phyloP scores from a whole-genome alignment of 2,888 invertebrate genomes.

The Drosophila putrida region DNA sequence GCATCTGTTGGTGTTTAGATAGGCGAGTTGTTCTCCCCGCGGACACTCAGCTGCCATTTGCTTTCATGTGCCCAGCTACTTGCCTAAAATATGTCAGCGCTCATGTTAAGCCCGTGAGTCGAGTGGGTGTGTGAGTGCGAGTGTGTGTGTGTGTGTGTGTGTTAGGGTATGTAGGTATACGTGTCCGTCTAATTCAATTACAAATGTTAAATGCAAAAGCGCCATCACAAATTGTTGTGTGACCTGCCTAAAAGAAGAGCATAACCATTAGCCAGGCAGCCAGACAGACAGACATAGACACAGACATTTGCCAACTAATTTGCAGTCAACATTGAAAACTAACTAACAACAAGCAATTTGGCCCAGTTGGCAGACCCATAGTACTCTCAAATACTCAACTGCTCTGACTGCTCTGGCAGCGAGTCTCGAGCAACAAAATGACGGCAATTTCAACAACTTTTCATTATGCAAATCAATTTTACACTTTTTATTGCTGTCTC shows the following conservation, averaged over 20 bases:
- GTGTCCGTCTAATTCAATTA: slow-evolving; percentile 70
- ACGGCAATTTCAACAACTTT: slow-evolving; percentile 68
- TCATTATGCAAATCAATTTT: slow-evolving; percentile 81
- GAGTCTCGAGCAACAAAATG: slow-evolving; percentile 23
- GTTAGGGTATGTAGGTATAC: slow-evolving; percentile 14
- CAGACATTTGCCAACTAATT: slow-evolving; percentile 59
- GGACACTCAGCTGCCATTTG: slow-evolving; percentile 42
- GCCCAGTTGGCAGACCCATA: slow-evolving; percentile 15
- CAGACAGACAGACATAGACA: slow-evolving; percentile 10
- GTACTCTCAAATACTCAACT: no score
- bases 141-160: slow-evolving; percentile 11
- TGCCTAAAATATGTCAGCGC: slow-evolving; percentile 59
- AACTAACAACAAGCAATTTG: slow-evolving; percentile 64
- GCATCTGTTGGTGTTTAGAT: slow-evolving; percentile 64
- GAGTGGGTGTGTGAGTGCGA: not conserved
- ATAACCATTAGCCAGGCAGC: slow-evolving; percentile 2
- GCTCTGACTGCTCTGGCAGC: not conserved
- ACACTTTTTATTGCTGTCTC: slow-evolving; percentile 66
- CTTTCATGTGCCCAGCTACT: slow-evolving; percentile 48
- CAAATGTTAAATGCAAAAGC: slow-evolving; percentile 60
- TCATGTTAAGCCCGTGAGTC: slow-evolving; percentile 37
- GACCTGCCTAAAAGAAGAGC: slow-evolving; percentile 55
- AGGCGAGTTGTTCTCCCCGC: slow-evolving; percentile 34
- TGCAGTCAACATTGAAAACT: slow-evolving; percentile 64
- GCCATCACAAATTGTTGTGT: slow-evolving; percentile 63